These are phyloP conservation scores for Xyrichtys novacula DNA, from an alignment of 2,797 vertebrate species.

Conservation along the genomic window DNA sequence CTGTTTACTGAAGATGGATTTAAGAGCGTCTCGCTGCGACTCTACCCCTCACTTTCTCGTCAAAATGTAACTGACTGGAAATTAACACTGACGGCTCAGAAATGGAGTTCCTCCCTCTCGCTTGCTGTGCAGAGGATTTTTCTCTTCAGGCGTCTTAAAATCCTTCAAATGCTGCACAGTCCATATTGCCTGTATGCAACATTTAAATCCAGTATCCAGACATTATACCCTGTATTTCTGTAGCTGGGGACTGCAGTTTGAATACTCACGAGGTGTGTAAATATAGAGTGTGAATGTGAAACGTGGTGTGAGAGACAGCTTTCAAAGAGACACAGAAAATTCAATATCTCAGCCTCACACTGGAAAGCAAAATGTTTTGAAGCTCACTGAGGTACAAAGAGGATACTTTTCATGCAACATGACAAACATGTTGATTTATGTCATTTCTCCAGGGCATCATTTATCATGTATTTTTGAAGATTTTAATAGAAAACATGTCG, in stretches of 20 bases:
- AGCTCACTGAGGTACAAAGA: neutral
- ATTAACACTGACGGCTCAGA: slow-evolving; percentile 57
- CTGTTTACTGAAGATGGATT: slow-evolving; percentile 63
- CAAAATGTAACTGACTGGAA: slow-evolving; percentile 71
- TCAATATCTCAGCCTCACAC: slow-evolving; percentile 16
- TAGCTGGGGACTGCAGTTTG: slow-evolving; percentile 15
- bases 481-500: too few relatives aligned
- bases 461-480: neutral
- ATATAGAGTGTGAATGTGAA: slow-evolving; percentile 14
- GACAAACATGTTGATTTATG: neutral
- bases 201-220: slow-evolving; percentile 42
- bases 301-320: slow-evolving; percentile 2
- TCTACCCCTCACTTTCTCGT: slow-evolving; percentile 47
- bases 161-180: slow-evolving; percentile 39
- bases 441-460: neutral
- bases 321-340: neutral
- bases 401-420: neutral
- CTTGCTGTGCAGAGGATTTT: slow-evolving; percentile 33
- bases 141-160: slow-evolving; percentile 58
- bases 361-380: slow-evolving; percentile 8
- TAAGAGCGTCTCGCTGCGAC: slow-evolving; percentile 55
- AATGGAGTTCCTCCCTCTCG: slow-evolving; percentile 38
- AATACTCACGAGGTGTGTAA: slow-evolving; percentile 14
- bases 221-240: slow-evolving; percentile 34
- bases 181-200: slow-evolving; percentile 17